phyloP scores from a whole-genome alignment of 92 coral and sea anemone species.

The Parazoanthus swiftii region DNA sequence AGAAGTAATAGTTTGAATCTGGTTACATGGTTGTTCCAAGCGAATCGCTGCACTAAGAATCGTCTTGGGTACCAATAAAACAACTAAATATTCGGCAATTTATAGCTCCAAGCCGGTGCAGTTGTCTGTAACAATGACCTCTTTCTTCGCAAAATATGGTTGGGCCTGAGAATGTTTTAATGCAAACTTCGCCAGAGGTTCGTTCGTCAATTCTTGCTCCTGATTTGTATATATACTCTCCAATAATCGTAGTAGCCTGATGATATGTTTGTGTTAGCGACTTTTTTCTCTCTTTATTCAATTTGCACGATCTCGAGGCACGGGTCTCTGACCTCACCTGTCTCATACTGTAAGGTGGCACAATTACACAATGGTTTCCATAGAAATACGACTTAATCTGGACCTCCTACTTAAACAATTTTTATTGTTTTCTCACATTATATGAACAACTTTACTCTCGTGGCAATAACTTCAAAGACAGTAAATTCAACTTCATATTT shows the following conservation, averaged over 20 bases:
- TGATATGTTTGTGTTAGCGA: background rate
- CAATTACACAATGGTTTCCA: background rate
- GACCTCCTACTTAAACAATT: background rate
- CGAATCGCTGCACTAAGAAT: background rate
- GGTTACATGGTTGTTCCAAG: background rate
- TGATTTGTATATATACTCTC: background rate
- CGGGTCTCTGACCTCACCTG: background rate
- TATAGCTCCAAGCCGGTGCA: background rate
- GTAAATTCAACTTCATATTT: too few species aligned
- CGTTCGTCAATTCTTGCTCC: background rate
- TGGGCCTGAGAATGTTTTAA: background rate
- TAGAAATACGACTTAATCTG: background rate
- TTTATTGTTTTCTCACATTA: background rate
- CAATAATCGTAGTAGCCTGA: background rate
- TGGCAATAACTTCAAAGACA: background rate
- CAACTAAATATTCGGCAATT: background rate
- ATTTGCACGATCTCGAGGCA: background rate
- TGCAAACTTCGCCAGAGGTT: background rate
- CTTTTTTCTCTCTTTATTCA: background rate
- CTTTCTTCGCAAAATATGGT: background rate
- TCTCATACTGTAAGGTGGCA: conserved; percentile 1
- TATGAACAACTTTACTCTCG: background rate
- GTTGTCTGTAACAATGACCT: background rate
- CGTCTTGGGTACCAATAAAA: background rate
- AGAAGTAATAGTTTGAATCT: background rate